Evolutionary conservation across 2,113 vertebrate species (phyloP).

Genomic region (Nycticryphes semicollaris): DNA sequence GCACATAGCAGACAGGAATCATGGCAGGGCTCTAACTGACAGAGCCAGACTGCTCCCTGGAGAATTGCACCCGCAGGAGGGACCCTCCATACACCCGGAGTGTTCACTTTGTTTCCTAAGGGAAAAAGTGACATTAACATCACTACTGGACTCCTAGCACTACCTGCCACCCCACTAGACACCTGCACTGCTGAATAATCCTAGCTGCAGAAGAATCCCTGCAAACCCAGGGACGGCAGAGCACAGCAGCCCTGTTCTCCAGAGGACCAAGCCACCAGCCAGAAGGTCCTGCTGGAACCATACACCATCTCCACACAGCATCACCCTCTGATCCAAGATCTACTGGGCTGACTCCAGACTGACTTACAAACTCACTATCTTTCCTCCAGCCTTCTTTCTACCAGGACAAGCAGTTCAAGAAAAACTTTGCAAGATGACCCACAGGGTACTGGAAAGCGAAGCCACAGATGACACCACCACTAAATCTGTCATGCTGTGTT

Average conservation of each 20-base stretch:
- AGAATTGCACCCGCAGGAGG: fast-evolving
- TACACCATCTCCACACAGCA: not conserved
- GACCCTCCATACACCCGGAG: not conserved
- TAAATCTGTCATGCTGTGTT: not conserved
- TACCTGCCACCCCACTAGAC: not conserved
- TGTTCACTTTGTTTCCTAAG: not conserved
- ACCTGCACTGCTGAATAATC: not conserved
- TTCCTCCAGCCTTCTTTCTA: not conserved
- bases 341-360: not conserved
- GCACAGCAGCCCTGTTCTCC: not conserved
- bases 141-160: not conserved
- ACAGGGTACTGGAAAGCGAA: not conserved
- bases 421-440: not conserved
- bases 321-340: not conserved
- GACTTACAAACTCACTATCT: not conserved
- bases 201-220: not conserved
- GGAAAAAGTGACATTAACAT: not conserved
- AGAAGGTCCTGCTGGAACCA: not conserved
- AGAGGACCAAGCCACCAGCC: not conserved
- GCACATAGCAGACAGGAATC: not conserved
- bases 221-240: not conserved
- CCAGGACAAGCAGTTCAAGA: not conserved
- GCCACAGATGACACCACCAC: not conserved
- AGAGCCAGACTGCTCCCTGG: not conserved
- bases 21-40: not conserved